Conservation (phyloP, 2,797 vertebrate genomes). For the Lithobates sylvaticus region DNA sequence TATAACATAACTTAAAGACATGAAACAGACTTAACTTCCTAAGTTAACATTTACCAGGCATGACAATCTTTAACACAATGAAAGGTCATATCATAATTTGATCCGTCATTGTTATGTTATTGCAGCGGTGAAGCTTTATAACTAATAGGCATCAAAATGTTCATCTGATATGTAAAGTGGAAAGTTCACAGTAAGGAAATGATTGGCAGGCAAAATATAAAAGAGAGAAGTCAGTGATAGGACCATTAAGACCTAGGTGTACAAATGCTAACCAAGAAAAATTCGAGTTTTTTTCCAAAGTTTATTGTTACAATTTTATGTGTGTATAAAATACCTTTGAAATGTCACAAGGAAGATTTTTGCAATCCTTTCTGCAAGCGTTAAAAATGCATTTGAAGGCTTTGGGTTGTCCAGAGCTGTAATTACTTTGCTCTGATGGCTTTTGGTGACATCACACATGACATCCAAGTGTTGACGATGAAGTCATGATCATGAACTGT, state of each 20-base stretch:
- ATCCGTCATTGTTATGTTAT: background rate
- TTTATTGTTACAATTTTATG: background rate
- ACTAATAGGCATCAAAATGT: background rate
- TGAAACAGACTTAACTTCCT: slow-evolving; percentile 15
- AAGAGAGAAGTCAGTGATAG: background rate
- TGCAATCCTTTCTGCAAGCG: background rate
- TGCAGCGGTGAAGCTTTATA: background rate
- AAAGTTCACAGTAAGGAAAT: too few relatives aligned
- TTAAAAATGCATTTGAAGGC: background rate
- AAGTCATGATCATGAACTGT: slow-evolving; percentile 35
- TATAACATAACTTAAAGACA: background rate
- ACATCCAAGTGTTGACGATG: slow-evolving; percentile 34
- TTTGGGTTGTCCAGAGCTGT: background rate
- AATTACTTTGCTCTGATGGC: slow-evolving; percentile 27
- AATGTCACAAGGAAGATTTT: background rate
- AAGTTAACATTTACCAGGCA: background rate
- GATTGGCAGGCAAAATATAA: background rate
- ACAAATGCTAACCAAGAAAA: too few relatives aligned
- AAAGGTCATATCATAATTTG: background rate
- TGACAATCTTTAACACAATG: background rate
- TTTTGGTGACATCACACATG: slow-evolving; percentile 48
- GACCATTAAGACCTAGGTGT: background rate
- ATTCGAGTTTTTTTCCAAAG: background rate
- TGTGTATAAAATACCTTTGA: background rate
- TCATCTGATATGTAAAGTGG: background rate